Conservation (phyloP, 2,888 invertebrate genomes). For the Nymphalis polychloros region DNA sequence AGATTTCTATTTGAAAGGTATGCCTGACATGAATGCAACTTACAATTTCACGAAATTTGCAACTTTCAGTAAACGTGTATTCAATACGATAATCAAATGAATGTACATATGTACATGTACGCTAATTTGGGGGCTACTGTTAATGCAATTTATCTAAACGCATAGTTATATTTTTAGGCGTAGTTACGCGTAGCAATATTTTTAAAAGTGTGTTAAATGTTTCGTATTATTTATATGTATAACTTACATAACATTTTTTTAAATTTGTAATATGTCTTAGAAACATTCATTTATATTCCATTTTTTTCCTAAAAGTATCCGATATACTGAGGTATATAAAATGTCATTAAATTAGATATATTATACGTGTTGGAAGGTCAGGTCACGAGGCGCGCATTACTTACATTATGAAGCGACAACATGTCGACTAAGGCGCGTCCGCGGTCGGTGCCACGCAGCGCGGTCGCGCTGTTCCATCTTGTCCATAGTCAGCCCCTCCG, state of each 20-base stretch:
- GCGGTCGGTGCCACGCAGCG: conserved; percentile 34
- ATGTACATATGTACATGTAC: too few species aligned
- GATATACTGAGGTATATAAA: neutral
- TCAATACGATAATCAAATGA: neutral
- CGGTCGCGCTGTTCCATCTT: conserved; percentile 21
- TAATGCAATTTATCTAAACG: neutral
- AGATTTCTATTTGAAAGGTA: conserved; percentile 26
- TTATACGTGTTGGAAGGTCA: conserved; percentile 37
- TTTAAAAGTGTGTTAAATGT: neutral
- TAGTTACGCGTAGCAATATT: neutral
- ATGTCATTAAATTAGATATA: conserved; percentile 25
- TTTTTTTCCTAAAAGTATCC: too few species aligned
- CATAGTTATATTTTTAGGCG: neutral
- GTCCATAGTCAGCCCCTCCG: conserved; percentile 27
- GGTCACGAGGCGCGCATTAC: conserved; percentile 15
- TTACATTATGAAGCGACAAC: conserved; percentile 20
- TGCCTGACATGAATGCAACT: conserved; percentile 17
- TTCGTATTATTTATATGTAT: neutral
- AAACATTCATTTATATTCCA: too few species aligned
- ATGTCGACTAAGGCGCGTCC: conserved; percentile 13
- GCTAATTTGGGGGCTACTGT: neutral
- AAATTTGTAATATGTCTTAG: too few species aligned
- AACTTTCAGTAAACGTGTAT: conserved; percentile 21
- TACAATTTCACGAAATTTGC: conserved; percentile 16
- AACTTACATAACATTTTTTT: too few species aligned